Percentiles rank a stretch among this genome's conserved stretches.
These are phyloP conservation scores for Ramazzottius varieornatus DNA, from an alignment of 2,888 invertebrate species.

Conservation along the genomic window DNA sequence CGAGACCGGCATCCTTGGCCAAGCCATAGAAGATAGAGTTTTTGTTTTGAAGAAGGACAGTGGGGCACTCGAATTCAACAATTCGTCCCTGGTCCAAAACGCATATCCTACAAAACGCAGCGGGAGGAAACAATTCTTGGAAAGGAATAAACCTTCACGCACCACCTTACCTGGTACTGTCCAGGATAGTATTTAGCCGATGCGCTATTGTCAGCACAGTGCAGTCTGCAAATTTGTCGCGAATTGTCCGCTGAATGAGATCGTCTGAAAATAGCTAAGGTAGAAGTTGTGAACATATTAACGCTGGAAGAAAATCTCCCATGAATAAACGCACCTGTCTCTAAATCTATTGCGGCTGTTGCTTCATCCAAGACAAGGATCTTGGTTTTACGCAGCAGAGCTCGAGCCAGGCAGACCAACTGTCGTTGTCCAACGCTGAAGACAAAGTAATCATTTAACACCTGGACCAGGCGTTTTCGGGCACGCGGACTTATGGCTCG, in stretches of 20 bases:
- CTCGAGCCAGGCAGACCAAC: slow-evolving; percentile 23
- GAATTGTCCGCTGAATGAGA: slow-evolving; percentile 45
- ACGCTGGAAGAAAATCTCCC: no score
- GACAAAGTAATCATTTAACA: neutral
- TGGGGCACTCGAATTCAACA: neutral
- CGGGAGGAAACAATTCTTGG: neutral
- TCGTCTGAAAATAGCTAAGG: no score
- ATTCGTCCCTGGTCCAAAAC: neutral
- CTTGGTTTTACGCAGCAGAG: slow-evolving; percentile 22
- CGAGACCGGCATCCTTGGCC: neutral
- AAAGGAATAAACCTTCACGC: neutral
- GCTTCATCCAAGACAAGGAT: slow-evolving; percentile 25
- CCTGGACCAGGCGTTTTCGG: neutral
- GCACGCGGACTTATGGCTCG: neutral
- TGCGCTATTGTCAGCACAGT: slow-evolving; percentile 78
- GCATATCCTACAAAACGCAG: neutral
- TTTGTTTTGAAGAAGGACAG: neutral
- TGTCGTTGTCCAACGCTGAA: slow-evolving; percentile 25
- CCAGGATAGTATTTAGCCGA: slow-evolving; percentile 69
- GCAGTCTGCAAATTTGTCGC: slow-evolving; percentile 53
- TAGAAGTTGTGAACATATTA: no score
- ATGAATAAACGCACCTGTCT: no score
- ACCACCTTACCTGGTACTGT: slow-evolving; percentile 34
- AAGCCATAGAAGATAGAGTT: neutral
- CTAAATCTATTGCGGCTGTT: slow-evolving; percentile 24